Base-by-base conservation (phyloP, 1,140 invertebrate genomes). In the Drosophila nigromelanica region DNA sequence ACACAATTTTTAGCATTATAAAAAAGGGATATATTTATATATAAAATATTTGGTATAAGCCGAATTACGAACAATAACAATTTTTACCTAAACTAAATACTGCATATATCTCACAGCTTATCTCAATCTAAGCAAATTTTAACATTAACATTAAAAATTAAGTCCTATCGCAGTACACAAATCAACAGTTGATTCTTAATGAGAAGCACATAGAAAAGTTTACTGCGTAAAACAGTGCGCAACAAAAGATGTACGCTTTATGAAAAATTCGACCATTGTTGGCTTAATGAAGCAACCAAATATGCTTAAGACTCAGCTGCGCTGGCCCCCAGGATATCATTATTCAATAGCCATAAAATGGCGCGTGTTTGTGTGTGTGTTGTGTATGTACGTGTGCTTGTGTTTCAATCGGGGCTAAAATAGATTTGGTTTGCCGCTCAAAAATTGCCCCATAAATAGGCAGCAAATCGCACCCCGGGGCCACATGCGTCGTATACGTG, bases 401-500 rank as follows among this genome's bases (percentile, higher is more conserved):
- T 62, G 33, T 43, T 59, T 72, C 62, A 72, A 72, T 72, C 69
- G 61, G 30, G 48, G 66, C 54, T 54, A 54, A 60, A 72, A 54
- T 67, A 73, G 67, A 55, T 66, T 62, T 71, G 37, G 24, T 15
- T n/a, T n/a, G n/a, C 24, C 58, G 39, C 51, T 58, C 51, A 60
- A 78, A 72, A 78, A 75, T 80, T 52, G 39, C 48, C 58, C 35
- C 67, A 81, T 86, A 87, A 86, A 87, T 86, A 87, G 74, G 60
- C 70, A 64, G 61, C 51, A 63, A 78, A 86, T 87, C 72, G 82
- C 24, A 51, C 82, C 83, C 82, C 35, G 50, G 78, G 82, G 81
- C 62, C 60, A 60, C 78, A 81, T 73, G 78, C 82, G 79, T 72
- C 82, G 81, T 86, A 86, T 86, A 86, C 82, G 81, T 86, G 81